Evolutionary conservation across 2,797 vertebrate species (phyloP), one percentile per base, ranked within the genome.

Genomic region (Macrochelys suwanniensis): DNA sequence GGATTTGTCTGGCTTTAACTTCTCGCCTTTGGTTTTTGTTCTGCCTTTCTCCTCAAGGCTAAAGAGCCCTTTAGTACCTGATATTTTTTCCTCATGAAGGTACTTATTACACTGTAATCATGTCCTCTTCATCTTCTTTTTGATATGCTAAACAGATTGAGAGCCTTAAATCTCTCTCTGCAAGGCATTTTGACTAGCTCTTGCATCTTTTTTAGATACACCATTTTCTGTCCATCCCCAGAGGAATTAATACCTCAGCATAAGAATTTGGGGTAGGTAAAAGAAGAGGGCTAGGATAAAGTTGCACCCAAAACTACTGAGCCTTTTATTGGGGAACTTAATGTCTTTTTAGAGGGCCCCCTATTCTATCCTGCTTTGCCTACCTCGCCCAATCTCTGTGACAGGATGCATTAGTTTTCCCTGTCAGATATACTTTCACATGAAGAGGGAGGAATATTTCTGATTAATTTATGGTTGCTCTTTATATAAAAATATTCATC

Each of bases 31-130:
- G 74, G 92, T 96, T 84, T 96, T 96, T 96, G 87, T 95, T 92
- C 89, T 45, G 91, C 94, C 85, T 94, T 95, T 96, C 94, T 97
- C 95, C 51, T 93, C 96, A 96, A 89, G 92, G 94, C 94, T 89
- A 96, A 93, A 88, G 93, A 95, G 97, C 97, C 96, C 96, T 96
- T 96, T 94, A 97, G 96, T 95, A 97, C 94, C 96, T 96, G 95
- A 95, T 25, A 82, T 84, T 97, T 79, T 84, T 93, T 68, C 33
- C 16, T 68, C n/a, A 9, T 68, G 65, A 68, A 68, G 37, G 82
- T 95, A 84, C 82, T 91, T 80, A 79, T 37, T 88, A 61, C 33
- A 54, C 82, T 65, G 74, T 95, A 86, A 87, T 16, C 1, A 56
- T 80, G 65, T 53, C 87, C 89, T 94, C 94, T 89, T 84, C 74